These are phyloP conservation scores for Lasioglossum figueresi DNA, from an alignment of 2,888 invertebrate species.

Conservation along the genomic window DNA sequence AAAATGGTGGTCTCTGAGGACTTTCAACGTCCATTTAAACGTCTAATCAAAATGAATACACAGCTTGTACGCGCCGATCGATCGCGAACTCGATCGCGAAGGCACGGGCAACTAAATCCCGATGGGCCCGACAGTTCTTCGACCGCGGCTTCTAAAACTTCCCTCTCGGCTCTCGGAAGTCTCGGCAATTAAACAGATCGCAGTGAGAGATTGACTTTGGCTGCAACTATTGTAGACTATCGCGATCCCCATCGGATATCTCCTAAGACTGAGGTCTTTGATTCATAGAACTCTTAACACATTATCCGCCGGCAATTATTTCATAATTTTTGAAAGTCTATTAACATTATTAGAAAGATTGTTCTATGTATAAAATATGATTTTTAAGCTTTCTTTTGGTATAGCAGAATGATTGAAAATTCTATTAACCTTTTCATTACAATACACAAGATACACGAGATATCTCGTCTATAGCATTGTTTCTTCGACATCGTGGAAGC, in stretches of 20 bases:
- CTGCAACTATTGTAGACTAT: neutral
- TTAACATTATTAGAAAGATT: too few species aligned
- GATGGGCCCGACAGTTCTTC: slow-evolving; percentile 3
- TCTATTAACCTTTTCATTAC: too few species aligned
- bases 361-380: too few species aligned
- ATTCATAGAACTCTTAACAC: too few species aligned
- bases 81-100: slow-evolving; percentile 48
- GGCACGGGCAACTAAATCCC: slow-evolving; percentile 37
- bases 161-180: slow-evolving; percentile 26
- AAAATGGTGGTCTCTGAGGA: neutral
- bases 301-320: neutral
- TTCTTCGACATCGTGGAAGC: too few species aligned
- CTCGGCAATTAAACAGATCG: slow-evolving; percentile 46
- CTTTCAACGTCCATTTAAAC: neutral
- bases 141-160: neutral
- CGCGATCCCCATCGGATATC: neutral
- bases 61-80: slow-evolving; percentile 51
- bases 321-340: too few species aligned
- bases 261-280: neutral
- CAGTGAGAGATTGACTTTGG: slow-evolving; percentile 26
- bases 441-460: too few species aligned
- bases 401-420: too few species aligned
- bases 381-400: too few species aligned
- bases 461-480: too few species aligned
- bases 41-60: slow-evolving; percentile 51